These are phyloP conservation scores for Chalcis sispes DNA, from an alignment of 2,888 invertebrate species.

Conservation along the genomic window DNA sequence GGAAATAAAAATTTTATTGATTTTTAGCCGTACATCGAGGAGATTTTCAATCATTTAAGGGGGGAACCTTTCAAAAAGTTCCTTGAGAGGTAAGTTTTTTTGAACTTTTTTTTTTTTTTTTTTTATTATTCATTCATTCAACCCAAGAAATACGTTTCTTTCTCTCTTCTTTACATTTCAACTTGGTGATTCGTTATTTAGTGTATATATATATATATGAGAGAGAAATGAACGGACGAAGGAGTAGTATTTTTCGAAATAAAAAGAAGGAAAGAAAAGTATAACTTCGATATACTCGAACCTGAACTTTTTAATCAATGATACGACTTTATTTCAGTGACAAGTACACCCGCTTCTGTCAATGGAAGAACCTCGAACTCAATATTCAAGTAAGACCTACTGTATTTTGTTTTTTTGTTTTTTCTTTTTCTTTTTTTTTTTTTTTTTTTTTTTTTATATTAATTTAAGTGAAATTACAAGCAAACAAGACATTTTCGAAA, in stretches of 20 bases:
- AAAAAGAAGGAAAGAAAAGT: background rate
- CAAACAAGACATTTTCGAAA: too few relatives aligned
- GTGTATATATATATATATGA: too few relatives aligned
- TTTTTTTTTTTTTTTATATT: too few relatives aligned
- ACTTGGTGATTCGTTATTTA: too few relatives aligned
- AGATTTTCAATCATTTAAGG: constrained; percentile 98
- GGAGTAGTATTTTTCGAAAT: background rate
- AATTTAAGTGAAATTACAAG: too few relatives aligned
- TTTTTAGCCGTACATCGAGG: constrained; percentile 97
- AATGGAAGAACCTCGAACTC: constrained; percentile 99
- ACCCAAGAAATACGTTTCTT: background rate
- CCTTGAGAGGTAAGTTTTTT: constrained; percentile 91
- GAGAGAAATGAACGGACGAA: too few relatives aligned
- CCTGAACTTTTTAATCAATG: constrained; percentile 46
- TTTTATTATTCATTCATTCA: background rate
- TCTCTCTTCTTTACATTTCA: too few relatives aligned
- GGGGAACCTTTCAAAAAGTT: constrained; percentile 98
- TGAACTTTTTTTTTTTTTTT: background rate
- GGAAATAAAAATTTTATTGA: constrained; percentile 22
- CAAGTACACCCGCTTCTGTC: constrained; percentile 99
- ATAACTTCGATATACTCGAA: constrained; percentile 17
- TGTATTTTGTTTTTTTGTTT: too few relatives aligned
- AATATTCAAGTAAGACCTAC: constrained; percentile 91
- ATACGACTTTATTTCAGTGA: constrained; percentile 83
- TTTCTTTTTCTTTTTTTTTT: too few relatives aligned